Base-by-base conservation (phyloP, 2,797 vertebrate genomes). In the Takifugu rubripes region DNA sequence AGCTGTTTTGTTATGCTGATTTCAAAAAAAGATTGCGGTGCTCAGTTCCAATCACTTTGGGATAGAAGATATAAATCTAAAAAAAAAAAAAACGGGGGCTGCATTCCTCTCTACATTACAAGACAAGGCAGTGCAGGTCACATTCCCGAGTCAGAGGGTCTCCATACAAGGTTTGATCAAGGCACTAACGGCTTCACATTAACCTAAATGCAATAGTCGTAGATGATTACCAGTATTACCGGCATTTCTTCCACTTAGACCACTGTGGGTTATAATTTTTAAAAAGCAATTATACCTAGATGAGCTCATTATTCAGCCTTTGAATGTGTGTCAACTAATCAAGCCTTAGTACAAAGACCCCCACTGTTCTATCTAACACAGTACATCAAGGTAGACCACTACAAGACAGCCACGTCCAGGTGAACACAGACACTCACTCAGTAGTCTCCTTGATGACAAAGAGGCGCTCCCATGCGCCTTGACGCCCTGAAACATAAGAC, bases 391-490 rank as follows among this genome's bases (percentile, higher is more conserved):
- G 75, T 72, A 72, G 81, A 78, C 66, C 77, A 88, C 78, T 75
- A 87, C 78, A 82, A 81, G 70, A 88, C 71, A 81, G 75, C 78
- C 65, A 89, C 77, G 72, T 84, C 81, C 82, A 79, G 77, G 81
- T 82, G 82, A 86, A 83, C 85, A 82, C 70, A 87, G 83, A 86
- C 88, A 92, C 88, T 91, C 87, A 89, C 90, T 89, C 65, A 84
- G 77, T 67, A 83, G 88, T 87, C 86, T 90, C 86, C 82, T 84
- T 86, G 88, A 86, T 42, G 84, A 87, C 68, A 87, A 70, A 69
- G 79, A 64, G 70, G 85, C 83, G 68, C 83, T 83, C 81, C 84
- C 82, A 17, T 84, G 85, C 79, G 78, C 79, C 78, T 79, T 87
- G 87, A 81, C 74, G 79, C 81, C 86, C 88, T 91, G 88, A 89